phyloP scores from a whole-genome alignment of 30 jellyfish, hydroid and myxozoan species.

The Aurelia sp. region DNA sequence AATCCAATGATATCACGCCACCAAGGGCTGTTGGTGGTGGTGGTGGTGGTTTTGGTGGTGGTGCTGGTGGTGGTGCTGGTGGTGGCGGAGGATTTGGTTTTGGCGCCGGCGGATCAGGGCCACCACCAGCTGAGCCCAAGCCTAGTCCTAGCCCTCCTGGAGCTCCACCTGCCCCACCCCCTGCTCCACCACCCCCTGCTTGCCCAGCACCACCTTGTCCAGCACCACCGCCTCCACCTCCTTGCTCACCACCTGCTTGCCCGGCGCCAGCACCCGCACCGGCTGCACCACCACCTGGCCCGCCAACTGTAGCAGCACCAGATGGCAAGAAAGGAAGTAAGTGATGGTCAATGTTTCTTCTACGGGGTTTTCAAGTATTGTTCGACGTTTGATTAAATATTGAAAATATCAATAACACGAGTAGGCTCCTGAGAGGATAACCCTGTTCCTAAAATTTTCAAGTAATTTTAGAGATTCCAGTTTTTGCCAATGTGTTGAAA shows the following conservation, averaged over 20 bases:
- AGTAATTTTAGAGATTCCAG: no score
- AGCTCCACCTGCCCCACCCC: slow-evolving; percentile 71
- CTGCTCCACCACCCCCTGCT: slow-evolving; percentile 90
- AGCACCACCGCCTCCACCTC: slow-evolving; percentile 87
- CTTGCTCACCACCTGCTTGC: slow-evolving; percentile 77
- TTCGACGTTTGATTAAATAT: no score
- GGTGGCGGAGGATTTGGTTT: slow-evolving; percentile 37
- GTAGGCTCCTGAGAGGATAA: no score
- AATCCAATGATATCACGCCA: slow-evolving; percentile 66
- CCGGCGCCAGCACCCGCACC: slow-evolving; percentile 86
- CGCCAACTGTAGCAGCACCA: slow-evolving; percentile 43
- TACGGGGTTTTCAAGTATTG: no score
- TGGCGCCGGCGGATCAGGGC: slow-evolving; percentile 58
- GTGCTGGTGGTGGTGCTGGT: slow-evolving; percentile 61
- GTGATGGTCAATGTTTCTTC: neutral
- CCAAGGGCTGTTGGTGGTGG: slow-evolving; percentile 61
- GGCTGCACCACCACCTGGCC: slow-evolving; percentile 73
- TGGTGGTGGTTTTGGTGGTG: slow-evolving; percentile 59
- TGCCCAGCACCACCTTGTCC: slow-evolving; percentile 89
- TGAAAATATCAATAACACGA: no score
- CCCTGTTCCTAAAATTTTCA: no score
- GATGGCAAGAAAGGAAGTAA: slow-evolving; percentile 93
- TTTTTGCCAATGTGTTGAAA: no score
- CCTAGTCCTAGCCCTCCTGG: slow-evolving; percentile 72
- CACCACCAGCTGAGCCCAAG: slow-evolving; percentile 57